These are phyloP conservation scores for Gymnorhina tibicen DNA, from an alignment of 2,113 vertebrate genomes.

Conservation along the genomic window DNA sequence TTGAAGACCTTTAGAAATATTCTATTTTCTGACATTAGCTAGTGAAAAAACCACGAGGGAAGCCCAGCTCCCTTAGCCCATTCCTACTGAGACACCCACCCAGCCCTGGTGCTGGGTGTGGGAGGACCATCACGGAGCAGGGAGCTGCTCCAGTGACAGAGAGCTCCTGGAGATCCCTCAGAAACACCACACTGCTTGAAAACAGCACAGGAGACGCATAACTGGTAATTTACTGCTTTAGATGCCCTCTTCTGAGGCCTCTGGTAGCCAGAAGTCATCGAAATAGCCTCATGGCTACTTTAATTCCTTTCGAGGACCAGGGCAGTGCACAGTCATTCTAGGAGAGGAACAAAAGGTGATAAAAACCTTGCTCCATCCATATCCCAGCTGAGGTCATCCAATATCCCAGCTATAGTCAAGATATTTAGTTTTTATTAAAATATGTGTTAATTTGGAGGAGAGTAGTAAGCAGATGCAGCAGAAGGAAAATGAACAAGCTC, in stretches of 20 bases:
- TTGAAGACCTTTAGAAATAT: not conserved
- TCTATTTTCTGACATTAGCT: not conserved
- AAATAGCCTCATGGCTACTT: not conserved
- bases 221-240: not conserved
- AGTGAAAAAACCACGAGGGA: fast-evolving
- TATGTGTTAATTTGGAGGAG: not conserved
- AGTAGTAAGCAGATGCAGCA: not conserved
- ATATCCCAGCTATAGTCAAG: not conserved
- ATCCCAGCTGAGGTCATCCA: not conserved
- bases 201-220: not conserved
- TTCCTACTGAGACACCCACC: not conserved
- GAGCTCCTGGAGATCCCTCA: not conserved
- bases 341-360: not conserved
- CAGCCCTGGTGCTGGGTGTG: not conserved
- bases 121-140: not conserved
- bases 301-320: not conserved
- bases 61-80: not conserved
- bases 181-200: not conserved
- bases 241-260: not conserved
- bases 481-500: not conserved
- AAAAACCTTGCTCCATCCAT: not conserved
- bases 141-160: not conserved
- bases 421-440: not conserved
- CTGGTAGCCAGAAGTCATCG: not conserved
- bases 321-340: not conserved